Conservation (phyloP, 2,797 vertebrate species). For the Sarcophilus harrisii region DNA sequence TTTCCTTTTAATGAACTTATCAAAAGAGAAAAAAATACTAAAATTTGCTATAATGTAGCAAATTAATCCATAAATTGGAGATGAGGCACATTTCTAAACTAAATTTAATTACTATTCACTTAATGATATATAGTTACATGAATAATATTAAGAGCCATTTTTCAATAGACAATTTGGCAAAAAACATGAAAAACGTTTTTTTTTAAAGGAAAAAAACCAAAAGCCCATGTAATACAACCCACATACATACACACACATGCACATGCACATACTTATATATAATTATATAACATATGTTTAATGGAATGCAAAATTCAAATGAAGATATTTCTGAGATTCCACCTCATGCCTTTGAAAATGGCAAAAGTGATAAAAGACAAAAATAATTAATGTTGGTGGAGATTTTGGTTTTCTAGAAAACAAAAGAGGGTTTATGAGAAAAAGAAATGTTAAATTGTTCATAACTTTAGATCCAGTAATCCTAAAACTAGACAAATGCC, state of each 20-base stretch:
- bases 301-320: background rate
- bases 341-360: background rate
- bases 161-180: background rate
- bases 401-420: background rate
- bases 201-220: background rate
- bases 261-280: background rate
- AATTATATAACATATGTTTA: background rate
- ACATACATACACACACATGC: too few relatives aligned
- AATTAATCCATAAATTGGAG: background rate
- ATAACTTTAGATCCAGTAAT: background rate
- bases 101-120: background rate
- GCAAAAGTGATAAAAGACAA: background rate
- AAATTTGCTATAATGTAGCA: background rate
- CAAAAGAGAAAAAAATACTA: background rate
- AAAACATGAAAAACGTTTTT: background rate
- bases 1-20: background rate
- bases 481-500: background rate
- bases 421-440: background rate
- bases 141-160: background rate
- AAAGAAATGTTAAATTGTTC: background rate
- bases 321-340: background rate
- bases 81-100: background rate
- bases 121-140: background rate
- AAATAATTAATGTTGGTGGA: background rate
- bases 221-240: background rate